Evolutionary conservation across 2,888 invertebrate genomes (phyloP), one percentile per base, ranked within the genome.

Genomic region (Zygaena filipendulae): DNA sequence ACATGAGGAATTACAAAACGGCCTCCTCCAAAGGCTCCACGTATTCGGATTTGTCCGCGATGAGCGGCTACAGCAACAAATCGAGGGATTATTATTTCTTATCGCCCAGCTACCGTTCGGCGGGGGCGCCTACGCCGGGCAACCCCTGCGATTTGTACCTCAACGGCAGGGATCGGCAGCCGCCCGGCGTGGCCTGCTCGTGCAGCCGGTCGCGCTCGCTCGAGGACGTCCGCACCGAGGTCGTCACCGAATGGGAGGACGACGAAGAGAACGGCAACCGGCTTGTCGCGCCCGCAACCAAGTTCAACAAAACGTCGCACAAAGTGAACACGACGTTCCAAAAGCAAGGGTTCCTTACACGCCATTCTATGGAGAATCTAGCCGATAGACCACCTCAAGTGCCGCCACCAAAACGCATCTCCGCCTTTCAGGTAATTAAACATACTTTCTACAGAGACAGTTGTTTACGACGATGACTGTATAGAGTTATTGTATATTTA

Each of bases 291-390:
- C 74, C 80, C 25, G 71, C 68, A 2, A 69, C 81, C 1, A 82
- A 81, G 40, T 79, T 74, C 44, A 79, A 77, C 39, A 66, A 69
- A 16, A 59, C 60, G 9, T 47, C 68, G n/a, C 61, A 74, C 45
- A 70, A 67, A 52, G 43, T 57, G 23, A 66, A 59, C 39, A 45
- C 56, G 5, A 41, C 60, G 29, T 69, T 77, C 40, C 66, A 74
- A 55, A 77, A 77, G 36, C 74, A 77, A 46, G 66, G 69, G 41
- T 77, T 77, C 39, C 64, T 77, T 32, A 81, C 82, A n/a, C 75
- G 88, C 23, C 82, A 87, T 38, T 88, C 88, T 1, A 87, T 88
- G 86, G 88, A 89, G 57, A 87, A 88, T 61, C 70, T 88, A 39
- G 83, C 71, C 42, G 83, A 84, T 44, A 71, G 77, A 48, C 62